phyloP scores from a whole-genome alignment of 2,797 vertebrate species.

The Muscicapa striata region DNA sequence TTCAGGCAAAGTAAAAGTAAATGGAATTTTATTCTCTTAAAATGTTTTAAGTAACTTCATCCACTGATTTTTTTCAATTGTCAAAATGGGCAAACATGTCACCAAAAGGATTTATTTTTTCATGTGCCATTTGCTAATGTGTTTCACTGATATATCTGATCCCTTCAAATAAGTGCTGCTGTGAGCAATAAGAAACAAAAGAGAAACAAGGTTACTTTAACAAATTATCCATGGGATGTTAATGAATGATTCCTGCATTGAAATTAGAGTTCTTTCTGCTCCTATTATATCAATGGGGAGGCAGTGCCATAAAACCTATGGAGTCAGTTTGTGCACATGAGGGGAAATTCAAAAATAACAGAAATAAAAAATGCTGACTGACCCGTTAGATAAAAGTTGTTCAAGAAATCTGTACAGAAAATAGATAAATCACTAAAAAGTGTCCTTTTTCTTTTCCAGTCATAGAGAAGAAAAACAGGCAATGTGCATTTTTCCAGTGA shows the following conservation, averaged over 20 bases:
- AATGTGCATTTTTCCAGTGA: not conserved
- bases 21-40: not conserved
- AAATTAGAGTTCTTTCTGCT: not conserved
- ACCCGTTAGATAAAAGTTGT: not conserved
- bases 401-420: not conserved
- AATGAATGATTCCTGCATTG: not conserved
- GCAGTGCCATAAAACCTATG: not conserved
- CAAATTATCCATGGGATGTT: not conserved
- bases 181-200: not conserved
- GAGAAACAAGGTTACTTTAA: not conserved
- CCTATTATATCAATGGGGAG: not conserved
- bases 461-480: not conserved
- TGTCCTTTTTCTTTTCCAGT: not conserved
- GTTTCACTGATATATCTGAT: not conserved
- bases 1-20: not conserved
- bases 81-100: not conserved
- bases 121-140: not conserved
- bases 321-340: fast-evolving
- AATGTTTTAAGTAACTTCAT: not conserved
- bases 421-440: not conserved
- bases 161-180: not conserved
- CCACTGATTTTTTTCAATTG: not conserved
- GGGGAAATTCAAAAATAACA: not conserved
- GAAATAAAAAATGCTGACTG: not conserved
- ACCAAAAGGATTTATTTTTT: not conserved